Evolutionary conservation across 1,140 invertebrate genomes (phyloP), one percentile per base, ranked within the genome.

Genomic region (Philotrypesis tridentata): DNA sequence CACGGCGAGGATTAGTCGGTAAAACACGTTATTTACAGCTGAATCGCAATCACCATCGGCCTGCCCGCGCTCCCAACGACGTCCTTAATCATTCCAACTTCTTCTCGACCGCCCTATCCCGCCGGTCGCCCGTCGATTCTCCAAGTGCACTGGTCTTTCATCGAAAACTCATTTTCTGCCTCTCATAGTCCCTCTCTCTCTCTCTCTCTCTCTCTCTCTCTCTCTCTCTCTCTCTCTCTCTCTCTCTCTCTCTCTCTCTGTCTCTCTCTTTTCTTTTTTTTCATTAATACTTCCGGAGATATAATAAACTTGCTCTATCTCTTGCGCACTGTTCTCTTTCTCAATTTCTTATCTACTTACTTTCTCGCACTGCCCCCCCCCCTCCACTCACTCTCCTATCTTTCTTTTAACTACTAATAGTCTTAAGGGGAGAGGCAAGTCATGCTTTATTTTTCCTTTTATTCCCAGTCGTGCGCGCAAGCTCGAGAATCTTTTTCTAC

Each of bases 351-450:
- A 67, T 77, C 61, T 48, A 67, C 75, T 67, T 77, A 71, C 43
- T 78, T 43, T 40, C 33, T n/a, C 27, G 25, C 63, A 27, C 63
- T n/a, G 9, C 43, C 48, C n/a, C 3, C 4, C 40, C 68, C 33
- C 7, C 27, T 48, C 43, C 21, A 21, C 48, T 55, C 8, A 7
- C 55, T 61, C 55, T 61, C 55, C 79, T 61, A 48, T 75, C 40
- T 70, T 67, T 75, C 79, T 75, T 75, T 75, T 75, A 81, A 75
- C 71, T 75, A 75, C 72, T 70, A 81, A 75, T 75, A 75, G 63
- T 68, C 61, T 75, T 68, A 74, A 6, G 6, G 14, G 21, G 17
- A 21, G 31, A n/a, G 27, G 21, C 55, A 68, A 78, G 63, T 23
- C n/a, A 31, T 17, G 9, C 40, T 61, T 65, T 65, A 80, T 65